phyloP scores from a whole-genome alignment of 2,888 invertebrate species.

The Hirtodrosophila confusa region DNA sequence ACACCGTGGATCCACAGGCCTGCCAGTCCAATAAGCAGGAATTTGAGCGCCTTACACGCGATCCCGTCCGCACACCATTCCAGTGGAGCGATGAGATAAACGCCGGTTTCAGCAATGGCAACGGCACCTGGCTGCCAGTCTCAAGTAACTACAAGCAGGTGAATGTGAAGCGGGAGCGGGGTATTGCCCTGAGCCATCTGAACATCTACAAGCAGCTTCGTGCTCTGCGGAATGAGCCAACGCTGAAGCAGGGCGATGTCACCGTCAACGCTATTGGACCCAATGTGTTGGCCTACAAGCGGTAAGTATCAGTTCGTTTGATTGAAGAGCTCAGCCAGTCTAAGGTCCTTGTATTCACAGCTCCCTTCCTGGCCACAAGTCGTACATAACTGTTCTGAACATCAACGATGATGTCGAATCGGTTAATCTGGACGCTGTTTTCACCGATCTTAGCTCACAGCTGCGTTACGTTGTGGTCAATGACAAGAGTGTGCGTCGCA shows the following conservation, averaged over 20 bases:
- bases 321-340: too few species aligned
- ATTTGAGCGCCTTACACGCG: constrained; percentile 86
- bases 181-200: constrained; percentile 85
- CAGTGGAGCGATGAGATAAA: constrained; percentile 86
- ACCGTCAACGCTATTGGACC: constrained; percentile 82
- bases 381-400: constrained; percentile 85
- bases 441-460: constrained; percentile 53
- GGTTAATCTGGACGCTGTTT: constrained; percentile 81
- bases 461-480: constrained; percentile 78
- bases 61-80: constrained; percentile 87
- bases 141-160: constrained; percentile 86
- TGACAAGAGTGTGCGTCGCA: constrained; percentile 71
- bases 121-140: constrained; percentile 82
- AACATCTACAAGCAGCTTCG: constrained; percentile 86
- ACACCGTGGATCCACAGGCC: constrained; percentile 86
- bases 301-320: constrained; percentile 57
- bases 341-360: constrained; percentile 31
- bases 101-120: constrained; percentile 76
- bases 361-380: constrained; percentile 66
- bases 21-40: constrained; percentile 86
- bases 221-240: constrained; percentile 84
- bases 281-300: constrained; percentile 85
- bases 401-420: constrained; percentile 81
- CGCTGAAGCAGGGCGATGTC: constrained; percentile 85
- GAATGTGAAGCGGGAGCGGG: constrained; percentile 86